Conservation (phyloP, 1,140 invertebrate genomes). For the Procambarus clarkii region DNA sequence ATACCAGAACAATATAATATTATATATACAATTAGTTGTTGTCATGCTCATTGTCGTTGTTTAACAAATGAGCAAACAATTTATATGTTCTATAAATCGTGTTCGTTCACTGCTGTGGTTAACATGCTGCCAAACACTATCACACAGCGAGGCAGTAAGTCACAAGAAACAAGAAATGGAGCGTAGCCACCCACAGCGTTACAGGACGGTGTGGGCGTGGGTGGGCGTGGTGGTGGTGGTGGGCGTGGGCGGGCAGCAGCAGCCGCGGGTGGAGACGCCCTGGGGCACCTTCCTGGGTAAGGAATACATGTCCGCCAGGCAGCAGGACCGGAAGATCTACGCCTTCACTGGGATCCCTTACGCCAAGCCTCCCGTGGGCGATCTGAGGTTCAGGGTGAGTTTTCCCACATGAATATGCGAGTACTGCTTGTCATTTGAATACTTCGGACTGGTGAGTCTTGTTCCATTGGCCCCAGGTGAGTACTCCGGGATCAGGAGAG, state of each 20-base stretch:
- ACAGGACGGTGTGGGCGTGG: not conserved
- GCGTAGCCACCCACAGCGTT: not conserved
- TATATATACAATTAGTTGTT: too few species aligned
- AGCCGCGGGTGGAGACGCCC: slow-evolving; percentile 59
- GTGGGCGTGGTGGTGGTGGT: slow-evolving; percentile 2
- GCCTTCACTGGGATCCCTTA: slow-evolving; percentile 83
- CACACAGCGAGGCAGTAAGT: too few species aligned
- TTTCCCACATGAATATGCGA: not conserved
- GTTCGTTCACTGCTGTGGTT: too few species aligned
- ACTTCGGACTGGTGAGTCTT: not conserved
- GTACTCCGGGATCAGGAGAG: not conserved
- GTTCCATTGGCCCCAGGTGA: not conserved
- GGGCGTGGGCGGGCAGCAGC: not conserved
- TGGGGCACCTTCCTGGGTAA: slow-evolving; percentile 66
- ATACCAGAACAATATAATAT: too few species aligned
- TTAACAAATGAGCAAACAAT: too few species aligned
- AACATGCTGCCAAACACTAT: too few species aligned
- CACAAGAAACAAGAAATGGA: too few species aligned
- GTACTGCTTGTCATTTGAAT: not conserved
- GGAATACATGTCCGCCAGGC: slow-evolving; percentile 73
- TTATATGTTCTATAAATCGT: too few species aligned
- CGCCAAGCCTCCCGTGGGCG: slow-evolving; percentile 81
- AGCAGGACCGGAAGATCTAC: slow-evolving; percentile 74
- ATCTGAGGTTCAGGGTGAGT: slow-evolving; percentile 82
- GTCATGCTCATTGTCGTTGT: too few species aligned